These are phyloP conservation scores for Dynastes tityus DNA, from an alignment of 2,888 invertebrate species.

Conservation along the genomic window DNA sequence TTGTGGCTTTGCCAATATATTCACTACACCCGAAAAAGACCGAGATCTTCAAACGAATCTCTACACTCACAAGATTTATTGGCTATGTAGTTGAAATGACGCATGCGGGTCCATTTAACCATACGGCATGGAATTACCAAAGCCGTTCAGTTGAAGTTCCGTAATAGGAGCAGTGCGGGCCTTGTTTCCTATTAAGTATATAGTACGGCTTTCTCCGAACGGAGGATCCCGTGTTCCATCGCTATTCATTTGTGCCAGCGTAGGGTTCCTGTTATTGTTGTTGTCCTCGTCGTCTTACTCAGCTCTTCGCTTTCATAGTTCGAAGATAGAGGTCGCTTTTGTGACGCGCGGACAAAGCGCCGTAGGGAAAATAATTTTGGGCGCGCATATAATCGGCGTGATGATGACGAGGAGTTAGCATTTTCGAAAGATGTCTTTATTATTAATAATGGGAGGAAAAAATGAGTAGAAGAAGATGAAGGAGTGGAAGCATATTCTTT, in stretches of 20 bases:
- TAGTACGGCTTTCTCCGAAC: slow-evolving; percentile 2
- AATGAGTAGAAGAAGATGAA: background rate
- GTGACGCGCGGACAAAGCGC: slow-evolving; percentile 24
- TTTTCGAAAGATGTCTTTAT: slow-evolving; percentile 27
- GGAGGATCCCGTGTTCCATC: background rate
- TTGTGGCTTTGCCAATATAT: slow-evolving; percentile 3
- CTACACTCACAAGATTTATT: slow-evolving; percentile 8
- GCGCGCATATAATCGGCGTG: slow-evolving; percentile 9
- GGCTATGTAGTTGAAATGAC: background rate
- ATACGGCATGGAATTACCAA: background rate
- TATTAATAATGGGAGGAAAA: slow-evolving; percentile 20
- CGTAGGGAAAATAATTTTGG: slow-evolving; percentile 17
- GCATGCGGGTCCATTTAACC: slow-evolving; percentile 41
- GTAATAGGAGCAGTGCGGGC: no score
- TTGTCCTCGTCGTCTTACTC: slow-evolving; percentile 23
- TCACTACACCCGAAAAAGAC: background rate
- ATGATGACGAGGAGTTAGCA: slow-evolving; percentile 19
- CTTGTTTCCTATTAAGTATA: no score
- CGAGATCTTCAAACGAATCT: background rate
- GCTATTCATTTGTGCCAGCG: slow-evolving; percentile 11
- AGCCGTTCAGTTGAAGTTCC: background rate
- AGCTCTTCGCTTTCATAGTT: slow-evolving; percentile 28
- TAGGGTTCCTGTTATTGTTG: slow-evolving; percentile 17
- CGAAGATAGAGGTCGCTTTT: slow-evolving; percentile 40
- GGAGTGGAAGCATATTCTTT: background rate